Evolutionary conservation across 2,797 vertebrate species (phyloP).

Genomic region (Hyperoplus immaculatus): DNA sequence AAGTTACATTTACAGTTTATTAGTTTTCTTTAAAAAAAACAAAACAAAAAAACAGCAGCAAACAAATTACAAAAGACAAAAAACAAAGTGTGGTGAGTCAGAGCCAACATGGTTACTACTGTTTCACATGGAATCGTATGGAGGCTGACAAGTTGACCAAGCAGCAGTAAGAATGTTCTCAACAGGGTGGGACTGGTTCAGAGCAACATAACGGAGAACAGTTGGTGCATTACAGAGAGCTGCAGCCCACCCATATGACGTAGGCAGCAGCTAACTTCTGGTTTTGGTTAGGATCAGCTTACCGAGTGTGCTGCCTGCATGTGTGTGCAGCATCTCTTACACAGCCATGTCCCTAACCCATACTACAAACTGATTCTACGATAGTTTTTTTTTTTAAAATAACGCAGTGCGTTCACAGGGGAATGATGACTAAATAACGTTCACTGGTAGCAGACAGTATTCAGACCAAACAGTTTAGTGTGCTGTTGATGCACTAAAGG

Average conservation of each 20-base stretch:
- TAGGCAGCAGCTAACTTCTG: not conserved
- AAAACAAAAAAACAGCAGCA: constrained; percentile 46
- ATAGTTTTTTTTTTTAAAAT: not conserved
- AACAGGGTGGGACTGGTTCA: not conserved
- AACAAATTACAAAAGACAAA: constrained; percentile 36
- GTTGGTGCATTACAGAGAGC: not conserved
- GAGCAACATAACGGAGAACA: not conserved
- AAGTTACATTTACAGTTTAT: constrained; percentile 54
- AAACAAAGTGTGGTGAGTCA: constrained; percentile 40
- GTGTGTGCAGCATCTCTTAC: not conserved
- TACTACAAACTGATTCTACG: not conserved
- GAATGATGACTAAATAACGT: not conserved
- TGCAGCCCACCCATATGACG: not conserved
- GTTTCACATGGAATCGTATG: constrained; percentile 1
- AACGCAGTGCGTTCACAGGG: not conserved
- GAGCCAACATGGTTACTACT: constrained; percentile 13
- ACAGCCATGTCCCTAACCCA: not conserved
- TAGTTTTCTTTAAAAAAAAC: constrained; percentile 63
- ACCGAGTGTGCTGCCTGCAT: not conserved
- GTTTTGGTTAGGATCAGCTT: not conserved
- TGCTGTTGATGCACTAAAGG: not conserved
- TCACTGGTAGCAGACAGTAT: not conserved
- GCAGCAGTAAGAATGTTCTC: not conserved
- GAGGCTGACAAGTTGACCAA: too few relatives aligned
- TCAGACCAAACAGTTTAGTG: too few relatives aligned